Base-by-base conservation (phyloP, 2,888 invertebrate genomes). In the Mechanitis mazaeus region DNA sequence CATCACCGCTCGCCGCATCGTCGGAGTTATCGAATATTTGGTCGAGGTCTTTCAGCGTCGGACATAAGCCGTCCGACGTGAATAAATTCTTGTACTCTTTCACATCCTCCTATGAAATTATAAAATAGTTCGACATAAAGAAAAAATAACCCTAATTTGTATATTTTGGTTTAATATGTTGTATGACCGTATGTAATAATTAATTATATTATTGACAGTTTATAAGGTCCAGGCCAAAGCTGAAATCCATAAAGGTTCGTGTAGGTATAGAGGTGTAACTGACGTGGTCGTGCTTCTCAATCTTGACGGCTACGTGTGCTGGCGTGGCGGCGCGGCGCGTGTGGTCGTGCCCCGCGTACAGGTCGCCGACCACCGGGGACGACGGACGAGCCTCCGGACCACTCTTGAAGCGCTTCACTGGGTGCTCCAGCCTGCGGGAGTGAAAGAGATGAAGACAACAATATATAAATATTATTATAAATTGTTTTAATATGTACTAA, bases 1-100 rank as follows among this genome's bases (percentile, higher is more conserved):
- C 97, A 84, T 97, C 96, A 76, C 95, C 95, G 79, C 95, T 95
- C 71, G 96, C 95, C 64, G 96, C 95, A 77, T 96, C 95, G 87
- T 96, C 96, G 0, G 96, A 96, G 81, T 97, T 96, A 81, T 97
- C 96, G 88, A 98, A 98, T 77, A 98, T 94, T 83, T 98, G 96
- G 77, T 98, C 98, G 71, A 98, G 92, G 89, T 98, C 98, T 78
- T 95, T 95, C 72, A 94, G 93, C 54, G 96, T 96, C 54, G 97
- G 95, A 81, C 95, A 95, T 45, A 98, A 92, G 38, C 98, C 98
- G 87, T 97, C 96, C 72, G 94, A 95, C 54, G 96, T 96, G 79
- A 94, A 96, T 45, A 97, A 90, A 82, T 95, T 95, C 75, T 93
- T 94, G 77, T 92, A 90, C 75, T 91, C 86, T 76, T 91, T 91